Conservation (phyloP, 2,113 vertebrate species). For the Oxyruncus cristatus region DNA sequence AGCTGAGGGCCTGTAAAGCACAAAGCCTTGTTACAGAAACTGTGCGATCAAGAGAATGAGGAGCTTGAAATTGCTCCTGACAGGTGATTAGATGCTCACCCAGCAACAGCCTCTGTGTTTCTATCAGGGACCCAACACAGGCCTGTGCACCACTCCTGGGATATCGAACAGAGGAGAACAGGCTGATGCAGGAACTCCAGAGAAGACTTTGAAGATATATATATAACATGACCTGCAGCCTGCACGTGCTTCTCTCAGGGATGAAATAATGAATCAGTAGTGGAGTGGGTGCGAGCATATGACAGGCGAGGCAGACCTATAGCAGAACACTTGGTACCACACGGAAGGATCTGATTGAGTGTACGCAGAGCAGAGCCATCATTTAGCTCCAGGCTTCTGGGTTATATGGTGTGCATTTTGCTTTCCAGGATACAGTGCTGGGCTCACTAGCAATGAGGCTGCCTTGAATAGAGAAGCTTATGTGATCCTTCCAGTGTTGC, state of each 20-base stretch:
- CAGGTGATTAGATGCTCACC: neutral
- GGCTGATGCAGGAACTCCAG: neutral
- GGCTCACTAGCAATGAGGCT: neutral
- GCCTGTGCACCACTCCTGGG: neutral
- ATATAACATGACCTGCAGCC: neutral
- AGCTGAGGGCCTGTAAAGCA: neutral
- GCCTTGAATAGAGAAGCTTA: neutral
- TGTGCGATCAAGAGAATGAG: fast-evolving
- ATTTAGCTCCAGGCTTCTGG: neutral
- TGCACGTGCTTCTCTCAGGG: neutral
- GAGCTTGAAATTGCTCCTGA: slow-evolving; percentile 1
- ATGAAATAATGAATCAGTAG: slow-evolving; percentile 19
- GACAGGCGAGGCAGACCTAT: neutral
- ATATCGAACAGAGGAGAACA: neutral
- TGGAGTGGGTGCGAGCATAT: neutral
- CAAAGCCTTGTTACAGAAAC: neutral
- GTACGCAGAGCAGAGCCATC: neutral
- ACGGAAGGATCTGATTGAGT: neutral
- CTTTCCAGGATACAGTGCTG: neutral
- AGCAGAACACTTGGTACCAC: neutral
- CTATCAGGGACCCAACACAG: neutral
- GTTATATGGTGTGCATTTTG: neutral
- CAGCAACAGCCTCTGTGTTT: neutral
- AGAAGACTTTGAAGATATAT: neutral
- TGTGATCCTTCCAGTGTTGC: neutral